Base-by-base conservation (phyloP, 2,888 invertebrate genomes). In the Busseola fusca region DNA sequence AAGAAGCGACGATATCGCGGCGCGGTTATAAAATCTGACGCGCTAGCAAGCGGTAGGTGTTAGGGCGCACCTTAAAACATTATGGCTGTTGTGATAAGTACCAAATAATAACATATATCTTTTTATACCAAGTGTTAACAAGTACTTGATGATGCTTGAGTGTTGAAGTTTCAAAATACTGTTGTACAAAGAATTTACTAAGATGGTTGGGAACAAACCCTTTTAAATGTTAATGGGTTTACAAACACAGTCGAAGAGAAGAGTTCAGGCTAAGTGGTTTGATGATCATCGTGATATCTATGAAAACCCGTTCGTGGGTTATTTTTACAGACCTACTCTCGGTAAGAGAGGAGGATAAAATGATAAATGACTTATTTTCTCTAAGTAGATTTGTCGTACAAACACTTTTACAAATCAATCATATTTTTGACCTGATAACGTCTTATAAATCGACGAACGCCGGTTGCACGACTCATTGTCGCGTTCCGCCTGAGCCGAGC, bases 141-240 rank as follows among this genome's bases (percentile, higher is more conserved):
- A 30, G 21, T 30, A 66, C 30, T 59, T 54, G 37, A 75, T 37
- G 58, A 59, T 30, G 4, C 59, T 74, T 54, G 30, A 75, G 30
- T 18, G 30, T 52, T 40, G 30, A 73, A 34, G 59, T 73, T 56
- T 37, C 25, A 48, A 34, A 64, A 48, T 64, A 40, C 16, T 69
- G 30, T 69, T 21, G 45, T 65, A 30, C 50, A 25, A 21, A 7
- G 25, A 9, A 25, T 40, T 9, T 25, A 50, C 30, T 50, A 42
- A 21, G 16, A 40, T 21, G 30, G 12, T 58, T 58, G 40, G 40
- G 40, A 42, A 72, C 30, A 30, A 30, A 50, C n/a, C 21, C 59
- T 45, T 63, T 50, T 7, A 59, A 60, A 21, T 40, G 12, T 25
- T 14, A 60, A 7, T 34, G 25, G 52, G 5, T 72, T 18, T 72